phyloP scores from a whole-genome alignment of 1,140 invertebrate species.

The Stenopsyche tienmushanensis region DNA sequence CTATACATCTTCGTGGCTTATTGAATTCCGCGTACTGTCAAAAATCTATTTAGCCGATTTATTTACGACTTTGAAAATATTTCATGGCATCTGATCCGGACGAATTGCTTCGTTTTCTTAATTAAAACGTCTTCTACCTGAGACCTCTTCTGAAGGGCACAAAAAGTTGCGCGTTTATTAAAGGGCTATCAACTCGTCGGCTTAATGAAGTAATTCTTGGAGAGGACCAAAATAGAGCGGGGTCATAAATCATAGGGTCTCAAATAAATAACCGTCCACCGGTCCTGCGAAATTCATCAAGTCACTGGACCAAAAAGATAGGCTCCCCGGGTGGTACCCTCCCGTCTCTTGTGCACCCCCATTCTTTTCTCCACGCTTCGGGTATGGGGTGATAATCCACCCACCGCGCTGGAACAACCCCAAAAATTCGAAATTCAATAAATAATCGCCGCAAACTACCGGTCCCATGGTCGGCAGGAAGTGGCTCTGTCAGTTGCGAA shows the following conservation, averaged over 20 bases:
- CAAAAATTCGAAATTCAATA: slow-evolving; percentile 43
- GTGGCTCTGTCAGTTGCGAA: slow-evolving; percentile 36
- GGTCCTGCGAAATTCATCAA: slow-evolving; percentile 40
- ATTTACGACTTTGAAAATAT: too few relatives aligned
- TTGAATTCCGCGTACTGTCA: too few relatives aligned
- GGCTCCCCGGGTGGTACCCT: slow-evolving; percentile 1
- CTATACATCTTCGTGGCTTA: too few relatives aligned
- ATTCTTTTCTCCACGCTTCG: neutral
- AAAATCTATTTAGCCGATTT: too few relatives aligned
- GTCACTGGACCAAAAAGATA: slow-evolving; percentile 39
- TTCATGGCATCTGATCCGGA: too few relatives aligned
- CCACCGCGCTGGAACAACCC: slow-evolving; percentile 34
- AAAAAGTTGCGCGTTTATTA: neutral
- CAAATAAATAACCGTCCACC: slow-evolving; percentile 33
- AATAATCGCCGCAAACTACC: slow-evolving; percentile 40
- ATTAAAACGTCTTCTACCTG: slow-evolving; percentile 18
- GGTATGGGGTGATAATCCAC: slow-evolving; percentile 18
- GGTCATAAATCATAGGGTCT: slow-evolving; percentile 27
- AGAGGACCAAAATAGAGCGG: slow-evolving; percentile 1
- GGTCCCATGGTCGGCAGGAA: slow-evolving; percentile 31
- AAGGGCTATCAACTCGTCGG: neutral
- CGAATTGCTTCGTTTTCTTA: neutral
- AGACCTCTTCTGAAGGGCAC: too few relatives aligned
- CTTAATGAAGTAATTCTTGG: slow-evolving; percentile 10
- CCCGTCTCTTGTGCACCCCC: neutral